Conservation (phyloP, 2,888 invertebrate genomes). For the Acanthosepion esculentum region DNA sequence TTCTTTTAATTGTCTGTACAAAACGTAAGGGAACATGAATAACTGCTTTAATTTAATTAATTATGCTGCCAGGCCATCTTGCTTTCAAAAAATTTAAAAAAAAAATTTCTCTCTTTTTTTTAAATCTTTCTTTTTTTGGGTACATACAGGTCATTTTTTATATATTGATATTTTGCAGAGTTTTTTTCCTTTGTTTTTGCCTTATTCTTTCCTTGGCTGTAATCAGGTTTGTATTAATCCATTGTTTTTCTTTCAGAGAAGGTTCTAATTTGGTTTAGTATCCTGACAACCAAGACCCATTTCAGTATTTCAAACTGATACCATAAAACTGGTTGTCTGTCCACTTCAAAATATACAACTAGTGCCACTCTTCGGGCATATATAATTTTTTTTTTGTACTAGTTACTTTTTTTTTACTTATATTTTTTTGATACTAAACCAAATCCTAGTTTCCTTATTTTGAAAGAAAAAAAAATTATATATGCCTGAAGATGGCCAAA, state of each 20-base stretch:
- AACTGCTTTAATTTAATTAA: not conserved
- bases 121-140: not conserved
- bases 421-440: not conserved
- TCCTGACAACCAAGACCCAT: not conserved
- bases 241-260: not conserved
- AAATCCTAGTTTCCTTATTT: not conserved
- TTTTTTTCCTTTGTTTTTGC: not conserved
- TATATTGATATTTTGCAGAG: not conserved
- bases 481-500: slow-evolving; percentile 7
- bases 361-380: not conserved
- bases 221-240: not conserved
- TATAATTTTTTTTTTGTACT: not conserved
- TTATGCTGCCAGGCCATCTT: slow-evolving; percentile 33
- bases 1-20: slow-evolving; percentile 37
- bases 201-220: not conserved
- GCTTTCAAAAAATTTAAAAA: not conserved
- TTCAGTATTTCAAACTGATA: no score
- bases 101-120: not conserved
- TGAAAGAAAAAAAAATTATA: not conserved
- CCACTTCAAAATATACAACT: not conserved
- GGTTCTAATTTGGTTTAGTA: not conserved
- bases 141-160: not conserved
- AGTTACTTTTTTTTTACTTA: not conserved
- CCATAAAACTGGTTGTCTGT: not conserved
- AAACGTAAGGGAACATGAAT: slow-evolving; percentile 23